Evolutionary conservation across 2,888 invertebrate species (phyloP), one percentile per base, ranked within the genome.

Genomic region (Drosophila affinis): DNA sequence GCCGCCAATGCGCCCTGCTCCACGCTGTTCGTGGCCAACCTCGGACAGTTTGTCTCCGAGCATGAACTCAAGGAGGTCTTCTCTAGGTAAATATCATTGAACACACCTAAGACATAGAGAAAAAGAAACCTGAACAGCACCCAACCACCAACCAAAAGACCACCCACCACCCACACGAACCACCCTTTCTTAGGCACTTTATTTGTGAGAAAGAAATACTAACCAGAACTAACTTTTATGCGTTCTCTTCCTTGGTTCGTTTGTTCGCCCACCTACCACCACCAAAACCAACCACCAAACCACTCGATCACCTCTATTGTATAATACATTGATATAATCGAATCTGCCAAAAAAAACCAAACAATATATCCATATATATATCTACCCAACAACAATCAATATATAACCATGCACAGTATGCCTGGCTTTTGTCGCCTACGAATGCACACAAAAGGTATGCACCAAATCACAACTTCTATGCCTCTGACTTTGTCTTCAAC

Each of bases 11-110:
- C 97, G 86, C 98, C 98, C 87, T 98, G 98, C 94, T 98, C 98
- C 89, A 99, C 99, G 84, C 95, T 99, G 84, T 99, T 99, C 94
- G 98, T 99, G 91, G 99, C 99, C 91, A 99, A 99, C 93, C 95
- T 99, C 91, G 98, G 99, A 85, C 98, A 98, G 93, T 98, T 97
- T 93, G 98, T 98, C 90, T 98, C 98, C 84, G 99, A 99, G 93
- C 98, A 99, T 92, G 99, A 99, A 93, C 95, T 99, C 87, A 98
- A 98, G 94, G 98, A 98, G 93, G 96, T 99, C 92, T 98, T 99
- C 94, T 97, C 97, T 95, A 98, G 98, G 98, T 98, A 84, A 84
- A 60, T 79, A 45, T 32, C 32, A 9, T 29, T 45, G 21, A 46
- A 45, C 29, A 71, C 48, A 76, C n/a, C 49, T 52, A 29, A 27